phyloP scores from a whole-genome alignment of 2,113 vertebrate species.

The Dasyurus viverrinus region DNA sequence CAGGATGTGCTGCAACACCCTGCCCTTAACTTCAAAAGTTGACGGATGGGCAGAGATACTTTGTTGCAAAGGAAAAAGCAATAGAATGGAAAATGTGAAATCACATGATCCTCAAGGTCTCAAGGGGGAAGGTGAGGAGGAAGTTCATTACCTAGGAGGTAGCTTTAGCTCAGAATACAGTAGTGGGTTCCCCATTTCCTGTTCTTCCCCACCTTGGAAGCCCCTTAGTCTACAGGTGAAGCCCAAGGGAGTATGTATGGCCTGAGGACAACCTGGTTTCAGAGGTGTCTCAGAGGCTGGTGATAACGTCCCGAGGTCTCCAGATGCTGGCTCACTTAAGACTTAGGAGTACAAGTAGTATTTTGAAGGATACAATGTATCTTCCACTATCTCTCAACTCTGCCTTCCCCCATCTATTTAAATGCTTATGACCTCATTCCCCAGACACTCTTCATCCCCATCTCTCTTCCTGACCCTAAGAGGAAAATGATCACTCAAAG shows the following conservation, averaged over 20 bases:
- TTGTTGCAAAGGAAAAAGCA: slow-evolving; percentile 65
- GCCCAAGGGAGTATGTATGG: not conserved
- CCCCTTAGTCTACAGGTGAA: not conserved
- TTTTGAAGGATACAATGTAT: slow-evolving; percentile 1
- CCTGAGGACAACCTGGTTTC: not conserved
- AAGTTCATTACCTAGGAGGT: not conserved
- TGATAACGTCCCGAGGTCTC: too few species aligned
- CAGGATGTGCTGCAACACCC: slow-evolving; percentile 73
- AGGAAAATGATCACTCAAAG: not conserved
- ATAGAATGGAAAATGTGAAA: slow-evolving; percentile 66
- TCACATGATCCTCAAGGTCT: not conserved
- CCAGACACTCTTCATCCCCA: not conserved
- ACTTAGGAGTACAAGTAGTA: not conserved
- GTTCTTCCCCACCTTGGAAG: not conserved
- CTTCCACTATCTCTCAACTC: slow-evolving; percentile 44
- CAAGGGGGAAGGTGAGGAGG: not conserved
- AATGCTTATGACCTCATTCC: not conserved
- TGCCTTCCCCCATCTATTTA: slow-evolving; percentile 13
- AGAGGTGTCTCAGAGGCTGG: fast-evolving
- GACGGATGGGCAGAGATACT: slow-evolving; percentile 57
- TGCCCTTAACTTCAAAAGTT: slow-evolving; percentile 81
- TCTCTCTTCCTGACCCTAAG: slow-evolving; percentile 4
- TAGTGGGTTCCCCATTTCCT: not conserved
- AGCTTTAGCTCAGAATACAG: too few species aligned
- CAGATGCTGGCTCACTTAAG: not conserved